A percentile compares a stretch with the other conserved stretches of the same genome.
These are phyloP conservation scores for Alauda arvensis DNA, from an alignment of 2,797 vertebrate genomes.

Conservation along the genomic window DNA sequence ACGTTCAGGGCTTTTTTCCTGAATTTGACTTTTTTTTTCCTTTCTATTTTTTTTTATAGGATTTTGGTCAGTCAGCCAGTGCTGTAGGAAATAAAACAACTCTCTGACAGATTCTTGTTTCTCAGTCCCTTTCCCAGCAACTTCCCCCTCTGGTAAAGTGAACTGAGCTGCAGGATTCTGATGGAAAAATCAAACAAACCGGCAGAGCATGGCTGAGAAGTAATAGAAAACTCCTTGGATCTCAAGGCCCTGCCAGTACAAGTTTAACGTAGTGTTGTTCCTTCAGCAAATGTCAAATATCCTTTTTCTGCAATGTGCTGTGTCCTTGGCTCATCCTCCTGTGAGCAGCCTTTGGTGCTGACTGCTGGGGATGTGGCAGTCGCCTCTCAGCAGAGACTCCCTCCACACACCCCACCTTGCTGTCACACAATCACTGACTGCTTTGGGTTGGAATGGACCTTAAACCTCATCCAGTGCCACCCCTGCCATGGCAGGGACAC, in stretches of 20 bases:
- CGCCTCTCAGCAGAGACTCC: background rate
- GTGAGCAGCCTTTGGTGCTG: background rate
- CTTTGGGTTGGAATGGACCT: background rate
- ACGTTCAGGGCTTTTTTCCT: conserved; percentile 62
- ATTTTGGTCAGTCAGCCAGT: conserved; percentile 60
- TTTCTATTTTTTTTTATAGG: conserved; percentile 42
- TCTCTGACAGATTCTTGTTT: conserved; percentile 47
- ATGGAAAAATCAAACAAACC: conserved; percentile 64
- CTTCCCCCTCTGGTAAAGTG: conserved; percentile 33
- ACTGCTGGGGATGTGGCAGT: background rate
- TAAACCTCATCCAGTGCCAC: fast-evolving
- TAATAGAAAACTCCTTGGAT: conserved; percentile 53
- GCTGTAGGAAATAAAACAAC: conserved; percentile 57
- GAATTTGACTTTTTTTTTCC: conserved; percentile 61
- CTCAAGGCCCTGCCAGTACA: conserved; percentile 17
- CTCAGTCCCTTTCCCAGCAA: conserved; percentile 24
- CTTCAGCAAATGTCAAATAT: conserved; percentile 30
- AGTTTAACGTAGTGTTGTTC: conserved; percentile 32
- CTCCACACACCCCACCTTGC: background rate
- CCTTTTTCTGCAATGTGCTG: background rate
- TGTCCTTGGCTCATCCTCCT: conserved; percentile 29
- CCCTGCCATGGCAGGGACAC: background rate
- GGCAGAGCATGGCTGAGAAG: conserved; percentile 35
- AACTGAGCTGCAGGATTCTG: conserved; percentile 38
- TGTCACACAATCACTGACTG: fast-evolving